Evolutionary conservation across 1,140 invertebrate genomes (phyloP), one percentile per base, ranked within the genome.

Genomic region (Eueides isabella): DNA sequence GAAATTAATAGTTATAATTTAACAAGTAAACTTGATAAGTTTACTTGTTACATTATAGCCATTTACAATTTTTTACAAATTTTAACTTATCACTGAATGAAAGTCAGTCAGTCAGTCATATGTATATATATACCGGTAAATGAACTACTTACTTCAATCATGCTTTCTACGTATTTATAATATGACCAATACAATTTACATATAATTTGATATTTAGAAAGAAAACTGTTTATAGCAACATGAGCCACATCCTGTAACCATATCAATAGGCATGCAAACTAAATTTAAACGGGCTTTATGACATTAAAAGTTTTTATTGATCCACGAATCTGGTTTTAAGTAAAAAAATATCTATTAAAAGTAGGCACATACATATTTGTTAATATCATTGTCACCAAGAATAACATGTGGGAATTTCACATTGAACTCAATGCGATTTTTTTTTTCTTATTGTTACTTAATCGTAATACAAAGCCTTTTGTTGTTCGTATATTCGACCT

Each of bases 381-480:
- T 55, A 26, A 55, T 55, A 55, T 55, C 9, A 55, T 23, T 48
- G 41, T 48, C n/a, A 48, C 41, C 41, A 23, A 48, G n/a, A 48
- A 72, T 78, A 77, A 85, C 80, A 86, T 82, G 85, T 89, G 89
- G 88, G 86, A 89, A 87, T 82, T 85, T 86, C 76, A 78, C 75
- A 79, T 83, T 74, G 80, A 73, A 84, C 80, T 91, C n/a, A n/a
- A n/a, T 89, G 86, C 85, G 85, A 90, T 90, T 87, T 89, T 81
- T 76, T n/a, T 83, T 79, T 78, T 79, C 67, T 80, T 79, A 85
- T 87, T 89, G 82, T 86, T 86, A 75, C 85, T 84, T 86, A 85
- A 85, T 82, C 78, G 79, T 70, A 64, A 68, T 77, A 88, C 83
- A 85, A 23, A 86, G 86, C 77, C 78, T 74, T 72, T n/a, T 79